Percentiles rank a stretch among this genome's conserved stretches.
Conservation (phyloP, 1,140 invertebrate genomes). For the Drosophila sulfurigaster region DNA sequence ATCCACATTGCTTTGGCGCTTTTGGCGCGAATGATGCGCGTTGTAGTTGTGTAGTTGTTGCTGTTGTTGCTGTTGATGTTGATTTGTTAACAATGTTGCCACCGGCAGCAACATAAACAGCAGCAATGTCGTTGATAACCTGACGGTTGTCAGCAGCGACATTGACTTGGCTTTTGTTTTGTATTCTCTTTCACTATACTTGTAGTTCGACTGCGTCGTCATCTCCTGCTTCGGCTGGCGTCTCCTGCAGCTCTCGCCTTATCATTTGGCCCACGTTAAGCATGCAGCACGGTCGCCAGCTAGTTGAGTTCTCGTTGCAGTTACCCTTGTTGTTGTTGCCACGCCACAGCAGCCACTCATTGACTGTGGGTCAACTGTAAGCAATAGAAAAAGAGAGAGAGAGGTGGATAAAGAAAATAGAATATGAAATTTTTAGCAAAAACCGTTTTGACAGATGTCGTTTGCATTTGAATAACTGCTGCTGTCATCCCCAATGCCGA, state of each 20-base stretch:
- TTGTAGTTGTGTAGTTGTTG: slow-evolving; percentile 20
- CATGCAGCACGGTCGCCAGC: slow-evolving; percentile 30
- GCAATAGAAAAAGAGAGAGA: slow-evolving; percentile 31
- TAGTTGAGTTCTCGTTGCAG: slow-evolving; percentile 10
- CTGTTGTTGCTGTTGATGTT: slow-evolving; percentile 37
- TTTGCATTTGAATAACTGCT: slow-evolving; percentile 82
- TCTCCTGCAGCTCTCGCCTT: slow-evolving; percentile 29
- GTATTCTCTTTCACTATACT: slow-evolving; percentile 14
- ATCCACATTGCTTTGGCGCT: slow-evolving; percentile 47
- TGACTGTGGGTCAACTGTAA: slow-evolving; percentile 56
- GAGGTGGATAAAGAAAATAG: slow-evolving; percentile 31
- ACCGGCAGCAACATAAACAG: slow-evolving; percentile 48
- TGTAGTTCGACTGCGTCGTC: slow-evolving; percentile 17
- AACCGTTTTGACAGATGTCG: slow-evolving; percentile 81
- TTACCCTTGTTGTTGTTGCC: slow-evolving; percentile 15
- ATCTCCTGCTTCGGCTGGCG: slow-evolving; percentile 21
- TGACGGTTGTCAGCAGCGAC: slow-evolving; percentile 52
- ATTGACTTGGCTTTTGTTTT: slow-evolving; percentile 64
- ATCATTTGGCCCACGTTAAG: slow-evolving; percentile 56
- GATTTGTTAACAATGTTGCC: slow-evolving; percentile 38
- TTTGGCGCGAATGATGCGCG: slow-evolving; percentile 26
- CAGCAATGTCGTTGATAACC: slow-evolving; percentile 58
- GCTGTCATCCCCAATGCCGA: slow-evolving; percentile 34
- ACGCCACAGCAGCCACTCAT: slow-evolving; percentile 52
- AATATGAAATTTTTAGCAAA: slow-evolving; percentile 65